Percentiles rank a stretch among this genome's conserved stretches.
Evolutionary conservation across 2,888 invertebrate species (phyloP).

Genomic region (Tachina fera): DNA sequence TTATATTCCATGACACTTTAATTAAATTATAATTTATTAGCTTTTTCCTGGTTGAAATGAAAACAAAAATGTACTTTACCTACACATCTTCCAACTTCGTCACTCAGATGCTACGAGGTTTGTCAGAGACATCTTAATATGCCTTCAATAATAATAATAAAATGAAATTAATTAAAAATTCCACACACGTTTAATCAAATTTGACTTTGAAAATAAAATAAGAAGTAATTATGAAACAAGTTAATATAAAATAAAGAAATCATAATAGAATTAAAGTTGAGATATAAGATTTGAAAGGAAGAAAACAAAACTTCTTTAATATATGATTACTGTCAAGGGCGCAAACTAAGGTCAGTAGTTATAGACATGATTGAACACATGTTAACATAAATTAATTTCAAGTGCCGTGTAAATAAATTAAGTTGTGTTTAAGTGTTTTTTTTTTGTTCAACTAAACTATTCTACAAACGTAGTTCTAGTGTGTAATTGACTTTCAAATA

Average conservation of each 20-base stretch:
- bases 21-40: slow-evolving; percentile 34
- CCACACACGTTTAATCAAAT: slow-evolving; percentile 13
- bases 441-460: slow-evolving; percentile 1
- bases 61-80: not conserved
- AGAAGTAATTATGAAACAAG: not conserved
- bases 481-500: slow-evolving; percentile 19
- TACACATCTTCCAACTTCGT: not conserved
- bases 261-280: not conserved
- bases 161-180: slow-evolving; percentile 9
- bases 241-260: not conserved
- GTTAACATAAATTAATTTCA: not conserved
- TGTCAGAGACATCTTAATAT: not conserved
- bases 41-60: slow-evolving; percentile 31
- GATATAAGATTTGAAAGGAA: not conserved
- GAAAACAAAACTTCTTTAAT: not conserved
- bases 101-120: not conserved
- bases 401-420: slow-evolving; percentile 16
- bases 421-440: not conserved
- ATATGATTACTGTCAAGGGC: slow-evolving; percentile 4
- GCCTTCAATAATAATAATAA: not conserved
- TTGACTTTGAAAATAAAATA: not conserved
- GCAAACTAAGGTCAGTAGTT: slow-evolving; percentile 48
- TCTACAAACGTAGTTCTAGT: slow-evolving; percentile 30
- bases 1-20: slow-evolving; percentile 14
- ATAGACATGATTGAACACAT: slow-evolving; percentile 18